Base-by-base conservation (phyloP, 2,113 vertebrate genomes). In the Chaetodon auriga region DNA sequence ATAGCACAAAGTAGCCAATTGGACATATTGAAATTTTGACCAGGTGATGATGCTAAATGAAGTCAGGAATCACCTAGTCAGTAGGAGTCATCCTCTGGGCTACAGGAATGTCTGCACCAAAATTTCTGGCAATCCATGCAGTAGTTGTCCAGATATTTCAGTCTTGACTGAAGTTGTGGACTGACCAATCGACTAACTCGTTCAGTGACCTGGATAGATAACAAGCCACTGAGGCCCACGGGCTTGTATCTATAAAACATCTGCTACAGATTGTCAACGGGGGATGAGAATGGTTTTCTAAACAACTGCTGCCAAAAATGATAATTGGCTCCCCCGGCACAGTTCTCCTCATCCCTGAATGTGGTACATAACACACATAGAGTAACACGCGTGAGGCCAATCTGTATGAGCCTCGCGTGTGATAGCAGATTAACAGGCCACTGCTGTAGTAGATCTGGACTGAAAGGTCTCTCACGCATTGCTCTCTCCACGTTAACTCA, bases 231-330 rank as follows among this genome's bases (percentile, higher is more conserved):
- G 38, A 60, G 18, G 55, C 18, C 35, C 16, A 60, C 18, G 71
- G 35, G 30, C 49, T 19, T 30, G 23, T 57, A 78, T 63, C 70
- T 51, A 45, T 61, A 19, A 38, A 80, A 84, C 87, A 91, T 78
- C 84, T 90, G 72, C 57, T 76, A 10, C 58, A 85, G 74, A 86
- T 86, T 87, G 68, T 88, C 78, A 84, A 63, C 2, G 4, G 16
- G 23, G 63, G 79, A 88, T 77, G 60, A 86, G 45, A 86, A 76
- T 80, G 64, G 23, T 78, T 83, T 87, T 71, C 48, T 54, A 75
- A 83, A 74, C 73, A 73, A 73, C 54, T 77, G 75, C 68, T 82
- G 81, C 81, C 77, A 84, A 85, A 87, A 84, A 84, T 76, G 45
- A 85, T 64, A 88, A 87, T 70, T 87, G 62, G 45, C 65, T 87